Base-by-base conservation (phyloP, 2,888 invertebrate genomes). In the Abrostola tripartita region DNA sequence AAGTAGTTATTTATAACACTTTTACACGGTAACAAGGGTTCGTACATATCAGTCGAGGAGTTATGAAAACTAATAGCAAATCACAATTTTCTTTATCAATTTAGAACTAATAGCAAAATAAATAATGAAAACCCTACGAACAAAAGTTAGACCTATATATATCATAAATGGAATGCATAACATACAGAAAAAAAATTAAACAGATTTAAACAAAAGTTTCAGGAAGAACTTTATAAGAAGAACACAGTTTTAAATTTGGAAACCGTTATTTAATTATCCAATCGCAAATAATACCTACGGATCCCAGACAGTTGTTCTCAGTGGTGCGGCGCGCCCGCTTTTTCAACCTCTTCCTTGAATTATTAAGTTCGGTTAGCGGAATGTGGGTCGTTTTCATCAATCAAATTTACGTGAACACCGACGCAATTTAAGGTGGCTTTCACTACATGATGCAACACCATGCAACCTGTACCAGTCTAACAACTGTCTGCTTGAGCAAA, bases 381-480 rank as follows among this genome's bases (percentile, higher is more conserved):
- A 88, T 88, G 82, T 83, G 68, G 88, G 86, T 76, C 85, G 81
- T 78, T 83, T 87, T 83, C 88, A 90, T 90, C 88, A 90, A 90
- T 90, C 90, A 90, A 86, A 85, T 84, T 85, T 79, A 79, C 83
- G 60, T 81, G 71, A 74, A 77, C 78, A 71, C 78, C 75, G 67
- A 68, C 65, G 73, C 67, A 63, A 72, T 71, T 74, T 68, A 60
- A 78, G 65, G 63, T 41, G 35, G 56, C 61, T 37, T 24, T 9
- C 55, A 52, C 37, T 36, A 35, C 37, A 41, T 37, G 40, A 47
- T 58, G 36, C 11, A 52, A 53, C 37, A 58, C 8, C 2, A 9
- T 9, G 14, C 24, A 9, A 47, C 9, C 6, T 9, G 4, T 8
- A 44, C 9, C 10, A 8, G 24, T 24, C 24, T 24, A 24, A 24